These are phyloP conservation scores for Oncorhynchus gorbuscha DNA, from an alignment of 2,113 vertebrate genomes.

Conservation along the genomic window DNA sequence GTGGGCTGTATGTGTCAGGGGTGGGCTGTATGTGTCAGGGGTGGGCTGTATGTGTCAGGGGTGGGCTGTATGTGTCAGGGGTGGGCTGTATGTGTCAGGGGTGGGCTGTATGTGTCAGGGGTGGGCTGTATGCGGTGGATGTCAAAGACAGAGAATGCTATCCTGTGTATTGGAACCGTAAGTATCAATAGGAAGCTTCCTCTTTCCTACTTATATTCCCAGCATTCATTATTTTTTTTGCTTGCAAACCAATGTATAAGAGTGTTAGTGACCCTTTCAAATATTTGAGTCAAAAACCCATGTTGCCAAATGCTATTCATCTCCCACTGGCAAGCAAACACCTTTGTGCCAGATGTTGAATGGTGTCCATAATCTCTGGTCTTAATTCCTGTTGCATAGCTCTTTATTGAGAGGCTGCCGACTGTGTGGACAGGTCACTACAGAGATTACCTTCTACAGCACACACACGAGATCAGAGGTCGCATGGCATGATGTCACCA, in stretches of 20 bases:
- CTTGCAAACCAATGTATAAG: not conserved
- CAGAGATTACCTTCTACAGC: not conserved
- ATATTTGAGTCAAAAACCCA: not conserved
- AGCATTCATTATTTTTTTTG: not conserved
- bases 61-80: constrained; percentile 89
- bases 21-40: constrained; percentile 90
- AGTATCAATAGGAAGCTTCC: constrained; percentile 62
- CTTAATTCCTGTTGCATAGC: not conserved
- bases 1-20: constrained; percentile 90
- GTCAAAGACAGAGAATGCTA: constrained; percentile 83
- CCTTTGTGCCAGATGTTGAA: not conserved
- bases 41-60: constrained; percentile 97
- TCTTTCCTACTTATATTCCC: not conserved
- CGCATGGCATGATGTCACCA: too few relatives aligned
- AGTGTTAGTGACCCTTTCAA: not conserved
- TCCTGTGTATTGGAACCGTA: constrained; percentile 97
- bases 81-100: constrained; percentile 97
- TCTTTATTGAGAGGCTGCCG: constrained; percentile 16
- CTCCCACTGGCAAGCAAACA: not conserved
- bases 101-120: constrained; percentile 89
- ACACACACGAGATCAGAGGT: too few relatives aligned
- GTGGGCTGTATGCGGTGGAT: constrained; percentile 95
- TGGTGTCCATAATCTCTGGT: constrained; percentile 3
- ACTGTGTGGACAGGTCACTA: not conserved
- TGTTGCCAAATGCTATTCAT: not conserved